Evolutionary conservation across 1,140 invertebrate species (phyloP).

Genomic region (Aphaenogaster rudis): DNA sequence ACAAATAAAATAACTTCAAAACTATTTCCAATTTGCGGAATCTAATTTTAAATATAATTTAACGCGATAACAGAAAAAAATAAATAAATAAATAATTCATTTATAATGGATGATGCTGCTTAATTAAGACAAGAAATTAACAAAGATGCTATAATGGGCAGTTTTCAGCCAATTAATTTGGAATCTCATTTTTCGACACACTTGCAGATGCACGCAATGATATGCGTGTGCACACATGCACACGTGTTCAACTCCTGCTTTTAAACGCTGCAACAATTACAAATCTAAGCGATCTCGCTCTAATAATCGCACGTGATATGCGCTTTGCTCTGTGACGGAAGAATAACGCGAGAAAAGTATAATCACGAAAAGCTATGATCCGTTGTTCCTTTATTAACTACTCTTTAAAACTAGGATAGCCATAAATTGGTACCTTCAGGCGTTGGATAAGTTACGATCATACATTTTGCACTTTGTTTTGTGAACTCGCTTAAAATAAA

Average conservation of each 20-base stretch:
- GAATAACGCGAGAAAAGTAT: neutral
- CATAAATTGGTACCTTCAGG: neutral
- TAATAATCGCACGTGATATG: constrained; percentile 7
- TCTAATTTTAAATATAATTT: constrained; percentile 1
- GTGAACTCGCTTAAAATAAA: neutral
- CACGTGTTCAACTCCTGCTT: neutral
- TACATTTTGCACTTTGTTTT: neutral
- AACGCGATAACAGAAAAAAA: neutral
- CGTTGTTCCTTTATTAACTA: constrained; percentile 4
- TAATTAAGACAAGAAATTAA: constrained; percentile 24
- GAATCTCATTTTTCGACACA: constrained; percentile 16
- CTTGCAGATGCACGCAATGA: no score
- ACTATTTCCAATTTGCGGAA: neutral
- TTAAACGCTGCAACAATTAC: constrained; percentile 4
- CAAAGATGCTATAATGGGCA: neutral
- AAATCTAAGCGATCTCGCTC: constrained; percentile 19
- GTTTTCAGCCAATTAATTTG: constrained; percentile 13
- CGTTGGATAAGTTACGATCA: neutral
- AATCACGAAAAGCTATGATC: neutral
- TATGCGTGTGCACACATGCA: neutral
- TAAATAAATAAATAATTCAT: constrained; percentile 15
- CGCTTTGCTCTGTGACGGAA: neutral
- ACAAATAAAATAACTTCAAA: neutral
- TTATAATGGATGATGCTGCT: neutral
- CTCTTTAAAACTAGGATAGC: constrained; percentile 5